These are phyloP conservation scores for Lochmaea crataegi DNA, from an alignment of 2,888 invertebrate genomes.

Conservation along the genomic window DNA sequence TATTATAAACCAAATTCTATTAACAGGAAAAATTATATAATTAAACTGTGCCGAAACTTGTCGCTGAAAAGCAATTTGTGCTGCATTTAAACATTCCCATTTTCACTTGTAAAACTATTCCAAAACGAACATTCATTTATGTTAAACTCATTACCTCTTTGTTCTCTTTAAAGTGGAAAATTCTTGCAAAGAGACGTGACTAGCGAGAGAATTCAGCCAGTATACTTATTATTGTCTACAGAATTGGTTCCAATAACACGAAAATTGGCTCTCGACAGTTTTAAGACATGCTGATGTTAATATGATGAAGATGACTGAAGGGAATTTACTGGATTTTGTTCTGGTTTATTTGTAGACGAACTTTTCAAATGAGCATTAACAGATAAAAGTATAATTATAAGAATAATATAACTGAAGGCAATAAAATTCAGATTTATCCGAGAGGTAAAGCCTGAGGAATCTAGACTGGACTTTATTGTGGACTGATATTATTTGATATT, in stretches of 20 bases:
- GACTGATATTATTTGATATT: neutral
- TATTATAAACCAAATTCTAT: neutral
- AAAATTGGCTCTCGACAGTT: conserved; percentile 30
- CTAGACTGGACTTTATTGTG: no score
- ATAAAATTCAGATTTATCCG: no score
- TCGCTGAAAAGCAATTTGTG: conserved; percentile 30
- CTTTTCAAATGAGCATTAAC: no score
- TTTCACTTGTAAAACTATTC: conserved; percentile 33
- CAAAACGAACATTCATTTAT: conserved; percentile 43
- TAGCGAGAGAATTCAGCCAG: conserved; percentile 32
- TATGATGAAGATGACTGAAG: conserved; percentile 3
- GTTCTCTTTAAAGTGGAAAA: conserved; percentile 43
- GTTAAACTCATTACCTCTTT: conserved; percentile 46
- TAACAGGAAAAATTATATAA: neutral
- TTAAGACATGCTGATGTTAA: conserved; percentile 15
- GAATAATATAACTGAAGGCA: no score
- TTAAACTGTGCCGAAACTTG: conserved; percentile 27
- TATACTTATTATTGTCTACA: conserved; percentile 23
- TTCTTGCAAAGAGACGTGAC: conserved; percentile 41
- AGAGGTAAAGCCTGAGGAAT: no score
- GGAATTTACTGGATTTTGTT: conserved; percentile 7
- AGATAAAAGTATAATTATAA: no score
- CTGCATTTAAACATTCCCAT: conserved; percentile 29
- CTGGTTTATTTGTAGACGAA: neutral
- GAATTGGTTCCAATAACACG: conserved; percentile 33